Percentiles rank a stretch among this genome's conserved stretches.
Evolutionary conservation across 2,797 vertebrate species (phyloP).

Genomic region (Aldrovandia affinis): DNA sequence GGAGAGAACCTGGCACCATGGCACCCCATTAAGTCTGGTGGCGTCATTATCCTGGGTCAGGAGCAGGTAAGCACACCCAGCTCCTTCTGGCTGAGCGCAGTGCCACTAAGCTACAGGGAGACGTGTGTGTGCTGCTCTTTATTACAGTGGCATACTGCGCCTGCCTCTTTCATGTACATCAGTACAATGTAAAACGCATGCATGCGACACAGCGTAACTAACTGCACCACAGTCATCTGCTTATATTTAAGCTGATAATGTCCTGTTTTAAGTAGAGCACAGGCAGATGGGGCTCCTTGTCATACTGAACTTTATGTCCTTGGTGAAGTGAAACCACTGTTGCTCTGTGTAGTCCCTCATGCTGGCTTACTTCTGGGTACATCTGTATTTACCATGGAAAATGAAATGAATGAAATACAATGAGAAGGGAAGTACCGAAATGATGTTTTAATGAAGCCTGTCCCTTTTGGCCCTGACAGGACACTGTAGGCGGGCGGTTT

Average conservation of each 20-base stretch:
- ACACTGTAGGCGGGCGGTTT: conserved; percentile 92
- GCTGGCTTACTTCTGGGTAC: too few species aligned
- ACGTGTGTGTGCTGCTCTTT: not conserved
- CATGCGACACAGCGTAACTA: not conserved
- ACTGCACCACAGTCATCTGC: not conserved
- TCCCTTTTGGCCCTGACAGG: conserved; percentile 74
- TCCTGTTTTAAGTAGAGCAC: not conserved
- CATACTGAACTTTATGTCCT: not conserved
- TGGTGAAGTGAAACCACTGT: too few species aligned
- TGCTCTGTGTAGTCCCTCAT: too few species aligned
- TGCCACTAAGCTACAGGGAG: not conserved
- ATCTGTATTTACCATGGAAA: not conserved
- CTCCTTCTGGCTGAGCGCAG: not conserved
- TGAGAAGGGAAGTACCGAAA: conserved; percentile 36
- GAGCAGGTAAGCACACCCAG: conserved; percentile 82
- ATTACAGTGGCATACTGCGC: not conserved
- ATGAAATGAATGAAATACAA: not conserved
- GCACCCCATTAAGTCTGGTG: conserved; percentile 97
- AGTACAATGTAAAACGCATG: not conserved
- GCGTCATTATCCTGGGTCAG: conserved; percentile 94
- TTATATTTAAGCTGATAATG: not conserved
- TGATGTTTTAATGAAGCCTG: conserved; percentile 47
- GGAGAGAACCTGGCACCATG: conserved; percentile 96
- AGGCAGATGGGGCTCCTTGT: not conserved
- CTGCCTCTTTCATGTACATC: not conserved